A percentile compares a stretch with the other conserved stretches of the same genome.
phyloP scores from a whole-genome alignment of 2,113 vertebrate genomes.

The Trachemys scripta region DNA sequence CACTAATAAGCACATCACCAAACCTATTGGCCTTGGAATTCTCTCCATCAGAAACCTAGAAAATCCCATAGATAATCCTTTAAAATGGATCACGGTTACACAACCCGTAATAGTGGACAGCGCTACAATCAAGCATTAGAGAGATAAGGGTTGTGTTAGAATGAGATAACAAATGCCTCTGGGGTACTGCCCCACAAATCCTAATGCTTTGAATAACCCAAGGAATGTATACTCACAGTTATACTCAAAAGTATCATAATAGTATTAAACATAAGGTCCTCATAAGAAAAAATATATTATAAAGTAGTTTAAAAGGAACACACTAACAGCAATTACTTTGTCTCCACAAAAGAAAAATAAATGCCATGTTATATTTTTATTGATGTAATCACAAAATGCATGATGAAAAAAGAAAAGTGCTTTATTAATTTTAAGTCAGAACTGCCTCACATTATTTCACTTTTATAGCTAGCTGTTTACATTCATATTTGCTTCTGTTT shows the following conservation, averaged over 20 bases:
- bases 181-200: background rate
- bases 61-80: background rate
- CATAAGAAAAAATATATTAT: background rate
- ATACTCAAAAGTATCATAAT: background rate
- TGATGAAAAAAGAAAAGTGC: background rate
- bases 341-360: background rate
- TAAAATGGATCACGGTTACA: background rate
- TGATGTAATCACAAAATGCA: accelerated
- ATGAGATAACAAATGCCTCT: background rate
- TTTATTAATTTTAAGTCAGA: background rate
- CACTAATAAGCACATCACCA: background rate
- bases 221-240: background rate
- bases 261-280: background rate
- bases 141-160: background rate
- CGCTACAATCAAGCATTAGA: background rate
- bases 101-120: background rate
- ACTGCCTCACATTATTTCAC: accelerated
- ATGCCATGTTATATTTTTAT: background rate
- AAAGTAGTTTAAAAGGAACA: background rate
- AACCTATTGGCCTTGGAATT: background rate
- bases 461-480: background rate
- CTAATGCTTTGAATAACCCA: background rate
- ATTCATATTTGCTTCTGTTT: background rate
- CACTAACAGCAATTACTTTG: background rate
- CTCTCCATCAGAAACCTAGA: background rate